These are phyloP conservation scores for Lepidonotus clava DNA, from an alignment of 2,888 invertebrate genomes.

Conservation along the genomic window DNA sequence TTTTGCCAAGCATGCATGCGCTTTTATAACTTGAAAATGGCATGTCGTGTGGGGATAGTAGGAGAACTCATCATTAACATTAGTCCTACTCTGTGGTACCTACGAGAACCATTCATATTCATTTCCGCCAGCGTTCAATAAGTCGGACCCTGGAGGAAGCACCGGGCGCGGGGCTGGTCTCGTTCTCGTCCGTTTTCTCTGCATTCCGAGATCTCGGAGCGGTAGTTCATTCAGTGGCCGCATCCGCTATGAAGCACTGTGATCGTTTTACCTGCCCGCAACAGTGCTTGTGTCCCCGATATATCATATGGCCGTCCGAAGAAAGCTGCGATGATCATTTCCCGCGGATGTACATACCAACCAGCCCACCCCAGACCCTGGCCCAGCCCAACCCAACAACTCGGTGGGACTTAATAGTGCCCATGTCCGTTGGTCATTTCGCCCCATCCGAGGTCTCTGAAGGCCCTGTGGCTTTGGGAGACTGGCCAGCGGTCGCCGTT, in stretches of 20 bases:
- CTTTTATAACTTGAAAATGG: too few species aligned
- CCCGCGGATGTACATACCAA: neutral
- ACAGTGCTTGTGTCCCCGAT: neutral
- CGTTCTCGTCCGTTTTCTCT: neutral
- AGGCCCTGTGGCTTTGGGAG: neutral
- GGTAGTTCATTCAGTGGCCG: neutral
- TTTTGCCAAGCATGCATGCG: too few species aligned
- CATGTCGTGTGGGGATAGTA: too few species aligned
- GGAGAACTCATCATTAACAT: too few species aligned
- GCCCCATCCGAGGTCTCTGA: neutral
- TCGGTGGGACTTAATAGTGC: neutral
- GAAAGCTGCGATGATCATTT: neutral
- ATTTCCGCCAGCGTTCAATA: neutral
- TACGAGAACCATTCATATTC: neutral
- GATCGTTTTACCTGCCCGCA: neutral
- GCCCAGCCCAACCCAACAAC: too few species aligned
- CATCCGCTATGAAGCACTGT: neutral
- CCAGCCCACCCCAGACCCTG: neutral
- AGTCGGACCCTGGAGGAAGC: neutral
- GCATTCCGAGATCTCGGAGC: neutral
- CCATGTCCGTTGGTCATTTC: conserved; percentile 24
- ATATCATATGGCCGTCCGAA: neutral
- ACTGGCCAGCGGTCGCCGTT: neutral
- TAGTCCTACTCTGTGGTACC: neutral
- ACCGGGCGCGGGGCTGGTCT: neutral